These are phyloP conservation scores for Euphonia xanthogaster DNA, from an alignment of 2,797 vertebrate species.

Conservation along the genomic window DNA sequence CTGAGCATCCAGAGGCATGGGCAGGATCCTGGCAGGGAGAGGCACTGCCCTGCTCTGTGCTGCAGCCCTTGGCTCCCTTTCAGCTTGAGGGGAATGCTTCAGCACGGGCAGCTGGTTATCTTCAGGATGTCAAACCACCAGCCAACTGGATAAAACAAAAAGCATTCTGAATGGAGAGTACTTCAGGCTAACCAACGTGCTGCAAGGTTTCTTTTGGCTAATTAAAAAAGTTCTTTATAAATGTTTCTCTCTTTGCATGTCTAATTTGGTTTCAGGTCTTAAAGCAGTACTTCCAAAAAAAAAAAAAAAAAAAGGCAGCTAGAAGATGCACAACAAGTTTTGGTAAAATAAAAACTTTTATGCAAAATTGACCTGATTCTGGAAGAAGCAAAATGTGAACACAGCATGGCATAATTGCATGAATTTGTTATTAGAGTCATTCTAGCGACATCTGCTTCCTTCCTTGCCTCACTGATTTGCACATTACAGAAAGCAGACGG, in stretches of 20 bases:
- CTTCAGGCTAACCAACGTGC: neutral
- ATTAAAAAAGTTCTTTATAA: neutral
- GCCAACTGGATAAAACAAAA: neutral
- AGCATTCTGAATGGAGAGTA: neutral
- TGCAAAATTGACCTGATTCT: conserved; percentile 24
- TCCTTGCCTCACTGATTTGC: conserved; percentile 4
- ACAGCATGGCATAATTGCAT: conserved; percentile 32
- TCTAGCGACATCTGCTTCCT: neutral
- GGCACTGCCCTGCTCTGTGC: neutral
- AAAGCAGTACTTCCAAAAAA: neutral
- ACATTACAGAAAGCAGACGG: neutral
- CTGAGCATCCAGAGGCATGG: neutral
- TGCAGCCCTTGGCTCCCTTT: neutral
- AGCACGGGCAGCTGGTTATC: neutral
- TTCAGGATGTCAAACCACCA: neutral
- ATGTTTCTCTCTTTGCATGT: neutral
- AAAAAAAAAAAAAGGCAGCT: neutral
- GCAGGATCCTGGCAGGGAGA: neutral
- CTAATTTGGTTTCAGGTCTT: neutral
- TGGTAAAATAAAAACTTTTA: neutral
- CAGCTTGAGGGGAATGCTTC: neutral
- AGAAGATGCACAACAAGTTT: neutral
- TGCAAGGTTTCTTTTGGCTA: neutral
- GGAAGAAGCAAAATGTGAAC: neutral
- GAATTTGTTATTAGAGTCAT: neutral